Evolutionary conservation across 1,140 invertebrate species (phyloP), one percentile per base, ranked within the genome.

Genomic region (Heliconius nattereri): DNA sequence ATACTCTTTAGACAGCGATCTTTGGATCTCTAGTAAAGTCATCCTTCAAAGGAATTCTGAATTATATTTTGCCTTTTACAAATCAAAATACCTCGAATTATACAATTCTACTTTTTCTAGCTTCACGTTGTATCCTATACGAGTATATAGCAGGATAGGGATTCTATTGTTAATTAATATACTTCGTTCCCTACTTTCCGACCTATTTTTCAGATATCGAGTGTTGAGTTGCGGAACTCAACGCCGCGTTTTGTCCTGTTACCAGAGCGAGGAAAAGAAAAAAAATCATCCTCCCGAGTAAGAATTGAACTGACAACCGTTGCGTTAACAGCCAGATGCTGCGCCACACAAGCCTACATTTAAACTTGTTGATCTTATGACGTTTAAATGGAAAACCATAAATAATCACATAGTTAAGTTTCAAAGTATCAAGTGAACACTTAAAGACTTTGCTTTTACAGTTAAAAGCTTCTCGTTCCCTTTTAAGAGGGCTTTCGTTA

Each of bases 401-500:
- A 29, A 23, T 66, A 29, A 66, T 66, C 60, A 66, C 60, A 66
- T 13, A 11, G 60, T 66, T 66, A 66, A 66, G 11, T 23, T 29
- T 16, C 13, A 16, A 66, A 66, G 60, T 66, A 66, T 29, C 40
- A 60, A 60, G 60, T 66, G 60, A 8, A 13, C 26, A 29, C 60
- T 66, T 66, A 66, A 66, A 11, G 60, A 66, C 60, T 26, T 66
- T 16, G 60, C 60, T 66, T 66, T 66, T 66, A 66, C 60, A 29
- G 60, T 23, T 66, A 66, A 66, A 66, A 66, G 60, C 60, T 60
- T 26, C 57, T 66, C 45, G 45, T 70, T 37, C 32, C 37, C 70
- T 20, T 29, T 70, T 32, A 52, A 78, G 76, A 71, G 66, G 35
- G 71, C 70, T 78, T 35, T 49, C 11, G 29, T 29, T 78, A 78